phyloP scores from a whole-genome alignment of 2,888 invertebrate species.

The Acholoe squamosa region DNA sequence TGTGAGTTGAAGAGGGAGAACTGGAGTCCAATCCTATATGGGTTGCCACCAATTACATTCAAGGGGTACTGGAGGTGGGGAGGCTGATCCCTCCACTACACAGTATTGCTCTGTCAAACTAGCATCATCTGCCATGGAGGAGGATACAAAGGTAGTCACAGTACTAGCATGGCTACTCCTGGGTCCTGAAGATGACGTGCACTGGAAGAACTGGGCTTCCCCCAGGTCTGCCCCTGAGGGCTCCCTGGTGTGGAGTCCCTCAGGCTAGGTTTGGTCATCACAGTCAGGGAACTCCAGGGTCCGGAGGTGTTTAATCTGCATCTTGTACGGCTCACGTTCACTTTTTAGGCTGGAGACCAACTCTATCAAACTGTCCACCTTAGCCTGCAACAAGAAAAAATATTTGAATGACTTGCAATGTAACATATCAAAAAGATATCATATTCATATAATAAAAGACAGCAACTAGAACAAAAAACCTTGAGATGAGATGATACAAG shows the following conservation, averaged over 20 bases:
- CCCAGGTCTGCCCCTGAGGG: conserved; percentile 32
- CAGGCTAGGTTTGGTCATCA: not conserved
- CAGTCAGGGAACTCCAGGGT: not conserved
- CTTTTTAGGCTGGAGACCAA: conserved; percentile 67
- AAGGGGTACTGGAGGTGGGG: not conserved
- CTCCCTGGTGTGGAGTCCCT: not conserved
- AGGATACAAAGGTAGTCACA: conserved; percentile 59
- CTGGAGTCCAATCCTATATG: not conserved
- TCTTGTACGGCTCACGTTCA: conserved; percentile 68
- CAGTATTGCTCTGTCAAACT: conserved; percentile 6
- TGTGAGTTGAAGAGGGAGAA: not conserved
- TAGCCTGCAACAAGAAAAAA: conserved; percentile 65
- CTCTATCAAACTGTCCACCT: conserved; percentile 69
- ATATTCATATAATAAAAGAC: too few species aligned
- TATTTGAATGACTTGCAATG: too few species aligned
- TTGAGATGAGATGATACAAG: too few species aligned
- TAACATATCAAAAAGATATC: too few species aligned
- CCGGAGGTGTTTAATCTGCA: conserved; percentile 60
- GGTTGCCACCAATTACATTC: not conserved
- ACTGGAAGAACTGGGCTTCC: conserved; percentile 55
- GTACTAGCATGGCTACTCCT: conserved; percentile 61
- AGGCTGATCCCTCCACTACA: not conserved
- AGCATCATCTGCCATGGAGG: conserved; percentile 57
- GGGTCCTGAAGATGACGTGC: conserved; percentile 12
- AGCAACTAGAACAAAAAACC: too few species aligned